These are phyloP conservation scores for Alfaro cultratus DNA, from an alignment of 2,797 vertebrate species.

Conservation along the genomic window DNA sequence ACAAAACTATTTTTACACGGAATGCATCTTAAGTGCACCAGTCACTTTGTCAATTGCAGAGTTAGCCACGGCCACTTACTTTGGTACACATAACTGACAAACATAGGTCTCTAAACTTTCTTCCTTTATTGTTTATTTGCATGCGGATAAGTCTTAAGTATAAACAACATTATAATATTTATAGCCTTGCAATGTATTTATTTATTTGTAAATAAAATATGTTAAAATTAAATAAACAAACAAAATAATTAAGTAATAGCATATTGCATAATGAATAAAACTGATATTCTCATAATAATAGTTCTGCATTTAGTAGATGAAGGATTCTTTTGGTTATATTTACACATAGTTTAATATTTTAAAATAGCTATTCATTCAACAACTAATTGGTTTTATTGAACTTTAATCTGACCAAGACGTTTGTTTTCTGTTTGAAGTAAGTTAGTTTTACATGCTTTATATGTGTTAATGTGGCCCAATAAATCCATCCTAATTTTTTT, in stretches of 20 bases:
- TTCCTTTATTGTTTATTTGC: too few relatives aligned
- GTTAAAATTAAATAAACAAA: neutral
- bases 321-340: neutral
- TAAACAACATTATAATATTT: too few relatives aligned
- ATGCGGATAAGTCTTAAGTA: too few relatives aligned
- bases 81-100: neutral
- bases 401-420: neutral
- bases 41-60: neutral
- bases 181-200: neutral
- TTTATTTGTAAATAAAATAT: too few relatives aligned
- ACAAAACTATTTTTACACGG: neutral
- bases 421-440: neutral
- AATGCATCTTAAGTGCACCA: neutral
- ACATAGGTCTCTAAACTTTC: too few relatives aligned
- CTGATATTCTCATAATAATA: neutral
- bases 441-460: neutral
- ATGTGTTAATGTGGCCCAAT: neutral
- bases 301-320: neutral
- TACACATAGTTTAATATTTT: neutral
- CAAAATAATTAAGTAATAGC: neutral
- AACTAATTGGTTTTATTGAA: neutral
- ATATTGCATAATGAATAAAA: neutral
- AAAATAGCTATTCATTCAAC: neutral
- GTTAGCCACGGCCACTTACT: neutral
- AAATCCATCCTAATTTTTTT: neutral